phyloP scores from a whole-genome alignment of 1,140 invertebrate genomes.

The Drosophila nikananu region DNA sequence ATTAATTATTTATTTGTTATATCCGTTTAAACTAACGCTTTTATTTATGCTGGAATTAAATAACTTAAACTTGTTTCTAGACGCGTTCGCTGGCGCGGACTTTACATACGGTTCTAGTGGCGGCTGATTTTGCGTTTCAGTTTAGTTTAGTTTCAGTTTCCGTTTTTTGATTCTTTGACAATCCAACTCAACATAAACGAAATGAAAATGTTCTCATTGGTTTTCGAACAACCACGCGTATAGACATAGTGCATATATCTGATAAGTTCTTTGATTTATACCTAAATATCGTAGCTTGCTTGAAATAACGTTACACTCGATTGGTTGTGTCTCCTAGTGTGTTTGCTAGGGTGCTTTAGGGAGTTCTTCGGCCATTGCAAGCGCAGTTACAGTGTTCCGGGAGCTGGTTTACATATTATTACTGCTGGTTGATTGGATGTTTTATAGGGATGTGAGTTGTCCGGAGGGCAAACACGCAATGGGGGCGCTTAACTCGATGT shows the following conservation, averaged over 20 bases:
- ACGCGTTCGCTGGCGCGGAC: conserved; percentile 58
- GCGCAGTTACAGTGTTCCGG: conserved; percentile 48
- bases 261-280: conserved; percentile 73
- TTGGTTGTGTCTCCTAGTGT: conserved; percentile 35
- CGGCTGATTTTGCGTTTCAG: conserved; percentile 49
- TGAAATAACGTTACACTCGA: conserved; percentile 67
- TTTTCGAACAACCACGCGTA: conserved; percentile 69
- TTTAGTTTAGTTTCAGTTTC: conserved; percentile 39
- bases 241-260: conserved; percentile 73
- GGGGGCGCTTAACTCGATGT: conserved; percentile 89
- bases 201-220: conserved; percentile 55
- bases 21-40: conserved; percentile 82
- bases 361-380: conserved; percentile 48
- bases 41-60: conserved; percentile 84
- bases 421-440: conserved; percentile 35
- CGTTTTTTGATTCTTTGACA: conserved; percentile 39
- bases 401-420: conserved; percentile 50
- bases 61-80: conserved; percentile 80
- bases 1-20: conserved; percentile 82
- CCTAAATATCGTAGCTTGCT: conserved; percentile 76
- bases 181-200: conserved; percentile 67
- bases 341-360: conserved; percentile 25
- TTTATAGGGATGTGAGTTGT: conserved; percentile 28
- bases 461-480: conserved; percentile 17
- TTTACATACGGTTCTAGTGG: conserved; percentile 75